Conservation (phyloP, 2,113 vertebrate species). For the Eretmochelys imbricata region DNA sequence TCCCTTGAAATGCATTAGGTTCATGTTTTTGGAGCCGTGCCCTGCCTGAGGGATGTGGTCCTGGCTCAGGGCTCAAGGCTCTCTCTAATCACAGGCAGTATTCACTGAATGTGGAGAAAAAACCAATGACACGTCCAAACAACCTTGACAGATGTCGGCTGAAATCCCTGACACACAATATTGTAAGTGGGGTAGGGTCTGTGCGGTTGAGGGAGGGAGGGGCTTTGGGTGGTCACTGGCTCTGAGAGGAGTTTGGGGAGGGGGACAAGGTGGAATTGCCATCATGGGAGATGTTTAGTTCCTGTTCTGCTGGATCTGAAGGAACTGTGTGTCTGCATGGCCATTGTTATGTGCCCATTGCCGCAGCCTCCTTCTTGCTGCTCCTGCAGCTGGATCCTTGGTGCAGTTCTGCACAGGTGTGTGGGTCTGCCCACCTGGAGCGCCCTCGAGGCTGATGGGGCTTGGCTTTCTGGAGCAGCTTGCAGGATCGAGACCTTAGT, state of each 20-base stretch:
- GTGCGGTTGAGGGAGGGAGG: background rate
- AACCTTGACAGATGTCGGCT: conserved; percentile 84
- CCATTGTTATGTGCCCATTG: background rate
- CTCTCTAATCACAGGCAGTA: conserved; percentile 83
- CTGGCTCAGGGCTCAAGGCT: background rate
- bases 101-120: conserved; percentile 78
- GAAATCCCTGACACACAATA: conserved; percentile 83
- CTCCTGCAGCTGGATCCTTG: background rate
- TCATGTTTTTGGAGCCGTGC: background rate
- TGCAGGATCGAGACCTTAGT: background rate
- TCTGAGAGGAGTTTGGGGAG: background rate
- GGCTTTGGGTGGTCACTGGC: accelerated
- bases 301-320: background rate
- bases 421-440: background rate
- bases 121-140: conserved; percentile 85
- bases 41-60: background rate
- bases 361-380: background rate
- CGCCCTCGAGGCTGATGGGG: too few species aligned
- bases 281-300: background rate
- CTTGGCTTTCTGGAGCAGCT: background rate
- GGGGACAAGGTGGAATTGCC: background rate
- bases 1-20: background rate
- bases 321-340: background rate
- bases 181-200: conserved; percentile 77
- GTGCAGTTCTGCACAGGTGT: too few species aligned